Percentiles rank a stretch among this genome's conserved stretches.
phyloP scores from a whole-genome alignment of 1,140 invertebrate genomes.

The Oryzaephilus surinamensis region DNA sequence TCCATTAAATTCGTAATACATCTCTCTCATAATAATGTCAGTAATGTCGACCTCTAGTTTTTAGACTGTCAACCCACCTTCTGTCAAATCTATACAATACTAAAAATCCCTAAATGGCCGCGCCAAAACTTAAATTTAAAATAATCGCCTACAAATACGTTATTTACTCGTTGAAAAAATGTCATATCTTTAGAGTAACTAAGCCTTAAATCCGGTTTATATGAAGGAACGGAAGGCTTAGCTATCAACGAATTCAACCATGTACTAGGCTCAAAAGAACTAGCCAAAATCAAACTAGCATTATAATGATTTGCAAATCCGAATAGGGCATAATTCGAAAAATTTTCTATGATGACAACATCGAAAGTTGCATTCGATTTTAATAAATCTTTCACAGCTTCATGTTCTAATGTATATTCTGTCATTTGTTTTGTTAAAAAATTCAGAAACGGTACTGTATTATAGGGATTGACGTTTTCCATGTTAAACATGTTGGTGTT shows the following conservation, averaged over 20 bases:
- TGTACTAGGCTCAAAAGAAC: constrained; percentile 25
- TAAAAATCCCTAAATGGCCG: too few relatives aligned
- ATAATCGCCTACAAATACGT: constrained; percentile 22
- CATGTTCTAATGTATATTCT: constrained; percentile 11
- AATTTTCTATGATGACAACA: constrained; percentile 37
- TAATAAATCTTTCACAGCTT: constrained; percentile 15
- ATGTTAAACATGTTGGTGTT: too few relatives aligned
- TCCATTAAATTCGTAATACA: too few relatives aligned
- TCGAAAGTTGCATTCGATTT: constrained; percentile 36
- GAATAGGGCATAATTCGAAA: constrained; percentile 37
- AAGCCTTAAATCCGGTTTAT: constrained; percentile 28
- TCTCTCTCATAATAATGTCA: too few relatives aligned
- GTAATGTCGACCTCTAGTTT: background rate
- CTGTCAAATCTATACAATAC: too few relatives aligned
- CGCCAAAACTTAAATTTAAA: background rate
- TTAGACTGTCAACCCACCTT: background rate
- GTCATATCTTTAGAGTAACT: constrained; percentile 35
- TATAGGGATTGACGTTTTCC: too few relatives aligned
- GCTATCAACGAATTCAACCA: constrained; percentile 27
- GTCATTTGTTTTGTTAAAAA: background rate
- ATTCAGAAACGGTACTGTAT: too few relatives aligned
- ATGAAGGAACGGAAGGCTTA: constrained; percentile 33
- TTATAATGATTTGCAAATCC: constrained; percentile 34
- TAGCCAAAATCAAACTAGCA: constrained; percentile 34
- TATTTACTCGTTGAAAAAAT: constrained; percentile 35